Evolutionary conservation across 2,113 vertebrate genomes (phyloP), one percentile per base, ranked within the genome.

Genomic region (Pao palembangensis): DNA sequence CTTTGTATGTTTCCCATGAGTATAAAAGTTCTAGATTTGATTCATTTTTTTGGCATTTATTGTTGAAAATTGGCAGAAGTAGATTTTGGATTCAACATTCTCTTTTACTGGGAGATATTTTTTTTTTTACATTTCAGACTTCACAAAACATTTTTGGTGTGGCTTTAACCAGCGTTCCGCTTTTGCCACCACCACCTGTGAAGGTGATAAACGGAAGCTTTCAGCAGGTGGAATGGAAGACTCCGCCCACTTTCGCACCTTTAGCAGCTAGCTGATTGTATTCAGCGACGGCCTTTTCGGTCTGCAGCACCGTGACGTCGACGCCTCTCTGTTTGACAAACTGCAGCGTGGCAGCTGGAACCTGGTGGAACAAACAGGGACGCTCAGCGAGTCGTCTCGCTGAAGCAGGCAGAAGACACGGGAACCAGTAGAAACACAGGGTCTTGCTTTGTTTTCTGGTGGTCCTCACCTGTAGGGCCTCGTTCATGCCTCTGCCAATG

Each of bases 181-280:
- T 23, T 23, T 23, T 23, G 21, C 21, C 21, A 23, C 2, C 21
- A 23, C 21, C 21, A 23, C 21, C 21, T 23, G 21, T 23, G 21
- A 23, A 23, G 21, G 11, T 46, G 3, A 17, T 46, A 2, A 10
- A 6, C 44, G 14, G 14, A 21, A 15, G 21, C 58, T 18, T 31
- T 94, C 84, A 98, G 85, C 96, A 98, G 66, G 96, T 98, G n/a
- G 96, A 98, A 67, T 98, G 97, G 88, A 99, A 99, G 68, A 97
- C 85, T 0, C 97, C 97, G 1, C 96, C 97, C 28, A 98, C 96
- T 43, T 75, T 90, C 70, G 81, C 82, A 0, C 97, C 97, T 61
- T 72, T 88, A n/a, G 86, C 76, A 12, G 75, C 95, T 83, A 98
- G 80, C 10, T 81, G 71, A 6, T 98, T 99, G 79, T 98, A 99